Percentiles rank a stretch among this genome's conserved stretches.
phyloP scores from a whole-genome alignment of 2,888 invertebrate genomes.

The Glyphotaelius pellucidus region DNA sequence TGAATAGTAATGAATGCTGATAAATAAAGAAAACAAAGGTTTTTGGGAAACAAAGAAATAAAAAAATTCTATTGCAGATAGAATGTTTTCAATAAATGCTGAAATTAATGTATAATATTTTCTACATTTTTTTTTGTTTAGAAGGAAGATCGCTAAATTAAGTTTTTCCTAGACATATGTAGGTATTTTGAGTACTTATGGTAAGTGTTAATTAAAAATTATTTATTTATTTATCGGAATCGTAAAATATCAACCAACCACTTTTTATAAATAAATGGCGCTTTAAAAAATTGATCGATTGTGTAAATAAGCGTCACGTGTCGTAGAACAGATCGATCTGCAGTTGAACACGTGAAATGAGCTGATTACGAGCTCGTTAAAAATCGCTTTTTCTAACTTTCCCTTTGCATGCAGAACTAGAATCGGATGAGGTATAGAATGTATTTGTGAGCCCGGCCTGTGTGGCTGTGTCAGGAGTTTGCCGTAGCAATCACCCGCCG shows the following conservation, averaged over 20 bases:
- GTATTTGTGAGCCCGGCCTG: background rate
- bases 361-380: conserved; percentile 9
- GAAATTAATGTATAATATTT: no score
- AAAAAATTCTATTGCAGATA: no score
- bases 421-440: no score
- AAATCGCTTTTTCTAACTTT: conserved; percentile 25
- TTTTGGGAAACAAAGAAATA: no score
- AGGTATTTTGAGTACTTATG: no score
- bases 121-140: no score
- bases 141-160: no score
- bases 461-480: background rate
- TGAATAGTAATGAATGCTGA: no score
- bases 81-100: no score
- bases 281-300: background rate
- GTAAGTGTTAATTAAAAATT: no score
- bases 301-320: background rate
- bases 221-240: background rate
- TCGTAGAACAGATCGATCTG: background rate
- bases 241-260: background rate
- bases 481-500: conserved; percentile 2
- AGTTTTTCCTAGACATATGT: no score
- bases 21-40: no score
- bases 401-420: conserved; percentile 4
- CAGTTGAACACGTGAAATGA: background rate
- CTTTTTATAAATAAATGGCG: background rate